Evolutionary conservation across 1,140 invertebrate genomes (phyloP).

Genomic region (Drosophila kohkoa): DNA sequence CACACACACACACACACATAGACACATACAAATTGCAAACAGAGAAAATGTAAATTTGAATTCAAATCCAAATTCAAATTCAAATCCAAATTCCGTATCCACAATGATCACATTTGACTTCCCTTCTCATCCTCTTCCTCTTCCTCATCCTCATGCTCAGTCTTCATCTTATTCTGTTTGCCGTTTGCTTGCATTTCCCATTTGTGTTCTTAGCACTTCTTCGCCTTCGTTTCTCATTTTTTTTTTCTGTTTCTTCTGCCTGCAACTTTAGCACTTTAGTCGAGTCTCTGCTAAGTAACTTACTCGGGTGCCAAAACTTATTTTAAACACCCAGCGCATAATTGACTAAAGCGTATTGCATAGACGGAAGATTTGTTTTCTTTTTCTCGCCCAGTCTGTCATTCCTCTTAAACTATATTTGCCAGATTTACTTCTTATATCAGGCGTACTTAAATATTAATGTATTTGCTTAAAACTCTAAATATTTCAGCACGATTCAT

Average conservation of each 20-base stretch:
- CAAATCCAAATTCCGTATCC: slow-evolving; percentile 25
- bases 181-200: slow-evolving; percentile 29
- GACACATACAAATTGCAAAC: slow-evolving; percentile 25
- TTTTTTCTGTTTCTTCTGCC: neutral
- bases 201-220: slow-evolving; percentile 19
- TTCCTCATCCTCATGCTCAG: neutral
- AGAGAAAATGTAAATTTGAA: slow-evolving; percentile 28
- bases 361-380: no score
- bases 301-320: slow-evolving; percentile 12
- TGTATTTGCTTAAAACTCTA: no score
- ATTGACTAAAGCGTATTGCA: neutral
- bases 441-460: no score
- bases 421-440: no score
- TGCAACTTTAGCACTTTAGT: slow-evolving; percentile 30
- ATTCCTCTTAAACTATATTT: no score
- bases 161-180: neutral
- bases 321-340: slow-evolving; percentile 8
- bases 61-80: slow-evolving; percentile 33
- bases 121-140: neutral
- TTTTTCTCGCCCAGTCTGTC: no score
- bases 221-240: neutral
- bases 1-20: neutral
- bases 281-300: neutral
- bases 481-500: no score
- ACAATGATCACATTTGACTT: slow-evolving; percentile 20